Evolutionary conservation across 2,888 invertebrate genomes (phyloP), one percentile per base, ranked within the genome.

Genomic region (Alentia gelatinosa): DNA sequence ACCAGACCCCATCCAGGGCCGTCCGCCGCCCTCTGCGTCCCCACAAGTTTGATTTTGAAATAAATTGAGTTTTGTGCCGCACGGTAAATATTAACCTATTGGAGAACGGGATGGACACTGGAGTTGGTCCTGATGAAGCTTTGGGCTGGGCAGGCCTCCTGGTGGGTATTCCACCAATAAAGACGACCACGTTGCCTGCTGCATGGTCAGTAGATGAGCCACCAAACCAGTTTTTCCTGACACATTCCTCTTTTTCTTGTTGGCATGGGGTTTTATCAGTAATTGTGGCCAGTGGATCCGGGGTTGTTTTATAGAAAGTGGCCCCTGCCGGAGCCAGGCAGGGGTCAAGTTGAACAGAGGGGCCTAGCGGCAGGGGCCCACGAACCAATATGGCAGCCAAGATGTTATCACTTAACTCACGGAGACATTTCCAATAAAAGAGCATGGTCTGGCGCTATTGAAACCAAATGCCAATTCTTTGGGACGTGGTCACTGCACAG

Each of bases 41-140:
- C 74, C 26, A 26, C 56, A 19, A 47, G 86, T 86, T 86, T 47
- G 47, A 47, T 86, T 86, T 86, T 47, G 47, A 86, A 86, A 86
- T 86, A 42, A 47, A 86, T 86, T 47, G 86, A 19, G 47, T 40
- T 83, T 39, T 42, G 86, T 47, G 86, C 1, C 12, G 47, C 47
- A 30, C n/a, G 3, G 42, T 30, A 86, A 50, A 42, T 12, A 47
- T 86, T 86, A 47, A 42, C 86, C 42, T 86, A 86, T 42, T 47
- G n/a, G 23, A 83, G 42, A 19, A 7, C 12, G 47, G 4, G n/a
- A 47, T 86, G 86, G 42, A 50, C 50, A 86, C 30, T 47, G 47
- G 86, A 47, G 50, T 42, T 19, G 3, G 86, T 47, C 0, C 15
- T 12, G 83, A 83, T 83, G 39, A 83, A n/a, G 19, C n/a, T 83